Base-by-base conservation (phyloP, 2,113 vertebrate species). In the Cinclus cinclus region DNA sequence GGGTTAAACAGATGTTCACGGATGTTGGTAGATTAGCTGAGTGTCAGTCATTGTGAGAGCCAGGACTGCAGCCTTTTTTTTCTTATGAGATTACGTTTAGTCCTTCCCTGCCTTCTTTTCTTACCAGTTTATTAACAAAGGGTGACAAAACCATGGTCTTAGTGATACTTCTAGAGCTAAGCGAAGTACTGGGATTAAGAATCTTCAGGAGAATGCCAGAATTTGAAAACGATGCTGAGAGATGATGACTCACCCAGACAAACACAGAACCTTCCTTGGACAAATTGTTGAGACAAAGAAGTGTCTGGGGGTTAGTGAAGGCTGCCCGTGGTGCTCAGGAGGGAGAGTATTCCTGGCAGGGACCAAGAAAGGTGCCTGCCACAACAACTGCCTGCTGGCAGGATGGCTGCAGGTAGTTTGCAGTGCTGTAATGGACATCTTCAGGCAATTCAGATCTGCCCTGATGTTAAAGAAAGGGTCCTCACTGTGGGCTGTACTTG, bases 381-480 rank as follows among this genome's bases (percentile, higher is more conserved):
- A 1, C 33, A 35, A 3, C 3, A 42, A 53, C 63, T 77, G 64
- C 13, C 5, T 69, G 49, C 47, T 35, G 0, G 0, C 53, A 28
- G 21, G 30, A 58, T 73, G 68, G 11, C 55, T 80, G 30, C 47
- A 55, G 50, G 6, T 7, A 12, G 20, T 41, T 62, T 31, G 31
- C 20, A 41, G 33, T 28, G 23, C 46, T 89, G 49, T 59, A 46
- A 50, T 22, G 58, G 47, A 25, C 30, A 56, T 44, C 33, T 73
- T 69, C 28, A 46, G 74, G 35, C 74, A 84, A 35, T 84, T 64
- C 47, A 56, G 44, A 25, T 33, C 2, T 16, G 27, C 22, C 28
- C 24, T 55, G 55, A 52, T 64, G 17, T 31, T 64, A 47, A 55
- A 37, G 28, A 30, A 30, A 41, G 10, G 15, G 8, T 65, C 22